A percentile compares a stretch with the other conserved stretches of the same genome.
These are phyloP conservation scores for Agrochola litura DNA, from an alignment of 2,888 invertebrate species.

Conservation along the genomic window DNA sequence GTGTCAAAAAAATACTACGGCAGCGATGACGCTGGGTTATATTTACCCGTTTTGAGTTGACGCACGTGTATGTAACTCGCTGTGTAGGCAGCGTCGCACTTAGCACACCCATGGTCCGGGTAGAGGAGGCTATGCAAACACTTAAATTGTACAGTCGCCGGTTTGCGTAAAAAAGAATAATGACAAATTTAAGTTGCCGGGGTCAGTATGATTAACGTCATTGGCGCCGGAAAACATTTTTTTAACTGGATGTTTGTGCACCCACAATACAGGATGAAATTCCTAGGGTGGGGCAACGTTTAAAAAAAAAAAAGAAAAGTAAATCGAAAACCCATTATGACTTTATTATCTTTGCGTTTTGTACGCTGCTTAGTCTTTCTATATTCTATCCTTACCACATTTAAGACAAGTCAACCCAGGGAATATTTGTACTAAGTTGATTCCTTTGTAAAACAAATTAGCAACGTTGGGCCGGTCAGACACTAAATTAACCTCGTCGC, in stretches of 20 bases:
- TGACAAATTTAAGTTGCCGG: background rate
- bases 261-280: too few species aligned
- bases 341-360: background rate
- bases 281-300: too few species aligned
- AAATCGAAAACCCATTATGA: background rate
- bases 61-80: too few species aligned
- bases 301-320: too few species aligned
- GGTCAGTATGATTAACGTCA: background rate
- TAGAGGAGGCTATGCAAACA: too few species aligned
- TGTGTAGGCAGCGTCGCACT: too few species aligned
- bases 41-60: too few species aligned
- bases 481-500: slow-evolving; percentile 1
- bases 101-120: too few species aligned
- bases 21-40: too few species aligned
- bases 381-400: background rate
- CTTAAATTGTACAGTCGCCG: background rate
- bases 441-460: slow-evolving; percentile 26
- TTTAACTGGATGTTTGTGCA: too few species aligned
- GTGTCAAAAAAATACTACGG: too few species aligned
- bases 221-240: background rate
- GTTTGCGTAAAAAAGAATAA: background rate
- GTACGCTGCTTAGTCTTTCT: background rate
- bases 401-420: background rate
- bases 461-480: slow-evolving; percentile 7
- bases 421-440: slow-evolving; percentile 7